Conservation (phyloP, 35 echinoderm and acorn worm species). For the Lytechinus variegatus region DNA sequence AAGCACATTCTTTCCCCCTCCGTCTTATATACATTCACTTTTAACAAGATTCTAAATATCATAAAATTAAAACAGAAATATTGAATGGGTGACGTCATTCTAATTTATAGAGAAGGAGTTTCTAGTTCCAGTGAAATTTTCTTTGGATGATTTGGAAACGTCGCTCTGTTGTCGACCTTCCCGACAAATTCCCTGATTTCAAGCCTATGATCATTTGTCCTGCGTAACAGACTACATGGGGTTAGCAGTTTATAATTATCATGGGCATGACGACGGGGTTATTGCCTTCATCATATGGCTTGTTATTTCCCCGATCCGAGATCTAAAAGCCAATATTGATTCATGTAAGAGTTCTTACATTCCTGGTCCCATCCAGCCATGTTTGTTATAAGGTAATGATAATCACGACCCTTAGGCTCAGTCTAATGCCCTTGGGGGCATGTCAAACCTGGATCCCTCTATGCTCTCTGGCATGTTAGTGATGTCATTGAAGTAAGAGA, state of each 20-base stretch:
- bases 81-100: too few relatives aligned
- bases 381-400: neutral
- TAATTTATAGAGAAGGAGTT: too few relatives aligned
- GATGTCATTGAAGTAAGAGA: neutral
- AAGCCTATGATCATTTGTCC: neutral
- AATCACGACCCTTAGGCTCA: neutral
- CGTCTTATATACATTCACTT: too few relatives aligned
- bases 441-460: neutral
- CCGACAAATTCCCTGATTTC: neutral
- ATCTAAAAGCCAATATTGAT: neutral
- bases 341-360: neutral
- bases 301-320: neutral
- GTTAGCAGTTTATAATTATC: neutral
- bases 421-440: neutral
- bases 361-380: neutral
- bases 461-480: neutral
- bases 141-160: too few relatives aligned
- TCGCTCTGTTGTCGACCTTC: neutral
- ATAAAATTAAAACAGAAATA: too few relatives aligned
- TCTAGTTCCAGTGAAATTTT: too few relatives aligned
- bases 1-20: too few relatives aligned
- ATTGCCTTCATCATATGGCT: neutral
- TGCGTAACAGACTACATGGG: neutral
- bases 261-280: neutral
- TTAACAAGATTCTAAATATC: too few relatives aligned